These are phyloP conservation scores for Gnathonemus echidnorhynchus DNA, from an alignment of 2,113 vertebrate species.

Conservation along the genomic window DNA sequence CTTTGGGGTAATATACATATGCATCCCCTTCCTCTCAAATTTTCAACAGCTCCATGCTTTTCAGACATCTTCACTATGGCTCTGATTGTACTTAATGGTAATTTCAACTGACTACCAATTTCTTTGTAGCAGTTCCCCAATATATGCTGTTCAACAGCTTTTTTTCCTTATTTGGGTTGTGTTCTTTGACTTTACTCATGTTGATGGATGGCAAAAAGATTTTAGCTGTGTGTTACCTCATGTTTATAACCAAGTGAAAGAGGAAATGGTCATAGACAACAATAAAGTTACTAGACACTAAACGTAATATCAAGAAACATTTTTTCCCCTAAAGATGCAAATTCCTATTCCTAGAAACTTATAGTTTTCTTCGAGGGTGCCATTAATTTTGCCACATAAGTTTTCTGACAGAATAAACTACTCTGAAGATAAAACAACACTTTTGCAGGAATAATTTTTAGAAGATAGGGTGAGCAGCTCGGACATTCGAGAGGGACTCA, in stretches of 20 bases:
- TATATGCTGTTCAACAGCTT: too few relatives aligned
- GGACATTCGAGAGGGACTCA: too few relatives aligned
- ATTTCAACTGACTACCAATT: neutral
- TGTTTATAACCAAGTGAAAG: neutral
- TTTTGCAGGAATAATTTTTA: neutral
- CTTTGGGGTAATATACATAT: neutral
- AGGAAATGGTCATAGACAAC: neutral
- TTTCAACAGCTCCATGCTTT: neutral
- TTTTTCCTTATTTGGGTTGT: neutral
- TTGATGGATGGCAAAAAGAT: neutral
- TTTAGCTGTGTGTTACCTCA: neutral
- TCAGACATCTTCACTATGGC: neutral
- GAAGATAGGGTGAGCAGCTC: too few relatives aligned
- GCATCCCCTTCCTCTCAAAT: neutral
- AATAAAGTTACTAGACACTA: neutral
- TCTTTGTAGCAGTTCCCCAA: too few relatives aligned
- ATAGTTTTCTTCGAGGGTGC: neutral
- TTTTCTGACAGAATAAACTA: neutral
- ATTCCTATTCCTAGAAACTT: neutral
- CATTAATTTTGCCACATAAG: neutral
- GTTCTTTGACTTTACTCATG: neutral
- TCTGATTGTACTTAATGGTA: neutral
- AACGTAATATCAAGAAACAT: neutral
- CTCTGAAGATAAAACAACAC: neutral
- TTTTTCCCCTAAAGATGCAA: neutral